Conservation (phyloP, 1,140 invertebrate species). For the Anadara kagoshimensis region DNA sequence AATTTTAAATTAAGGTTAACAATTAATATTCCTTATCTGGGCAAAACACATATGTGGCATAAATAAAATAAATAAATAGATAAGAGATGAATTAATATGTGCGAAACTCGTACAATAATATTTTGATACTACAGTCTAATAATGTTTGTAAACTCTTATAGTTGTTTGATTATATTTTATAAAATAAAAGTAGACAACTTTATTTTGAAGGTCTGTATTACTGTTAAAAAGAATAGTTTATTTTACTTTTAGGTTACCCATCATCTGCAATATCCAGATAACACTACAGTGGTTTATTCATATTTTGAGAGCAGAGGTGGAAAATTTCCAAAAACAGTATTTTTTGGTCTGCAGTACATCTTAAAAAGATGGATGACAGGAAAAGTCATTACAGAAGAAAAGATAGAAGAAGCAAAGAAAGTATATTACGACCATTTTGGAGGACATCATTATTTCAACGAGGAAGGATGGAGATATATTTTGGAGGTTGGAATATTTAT, state of each 20-base stretch:
- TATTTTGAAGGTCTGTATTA: too few relatives aligned
- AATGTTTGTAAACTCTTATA: too few relatives aligned
- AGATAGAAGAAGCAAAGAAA: conserved; percentile 74
- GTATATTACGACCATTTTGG: conserved; percentile 73
- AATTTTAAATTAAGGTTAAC: too few relatives aligned
- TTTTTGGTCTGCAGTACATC: conserved; percentile 76
- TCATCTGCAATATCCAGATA: conserved; percentile 74
- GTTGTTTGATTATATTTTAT: too few relatives aligned
- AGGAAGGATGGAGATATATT: conserved; percentile 76
- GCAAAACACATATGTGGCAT: too few relatives aligned
- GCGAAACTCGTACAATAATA: too few relatives aligned
- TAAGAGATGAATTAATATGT: too few relatives aligned
- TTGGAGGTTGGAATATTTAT: conserved; percentile 67
- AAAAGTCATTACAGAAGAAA: conserved; percentile 73
- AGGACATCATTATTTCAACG: conserved; percentile 72
- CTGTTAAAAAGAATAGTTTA: neutral
- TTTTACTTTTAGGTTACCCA: conserved; percentile 74
- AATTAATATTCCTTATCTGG: too few relatives aligned
- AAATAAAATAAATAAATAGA: too few relatives aligned
- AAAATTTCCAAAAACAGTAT: conserved; percentile 72
- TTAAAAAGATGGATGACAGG: conserved; percentile 74
- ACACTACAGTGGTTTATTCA: conserved; percentile 73
- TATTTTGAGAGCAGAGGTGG: conserved; percentile 77
- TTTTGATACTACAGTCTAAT: too few relatives aligned
- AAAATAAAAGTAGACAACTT: too few relatives aligned